Evolutionary conservation across 2,797 vertebrate species (phyloP).

Genomic region (Margarornis squamiger): DNA sequence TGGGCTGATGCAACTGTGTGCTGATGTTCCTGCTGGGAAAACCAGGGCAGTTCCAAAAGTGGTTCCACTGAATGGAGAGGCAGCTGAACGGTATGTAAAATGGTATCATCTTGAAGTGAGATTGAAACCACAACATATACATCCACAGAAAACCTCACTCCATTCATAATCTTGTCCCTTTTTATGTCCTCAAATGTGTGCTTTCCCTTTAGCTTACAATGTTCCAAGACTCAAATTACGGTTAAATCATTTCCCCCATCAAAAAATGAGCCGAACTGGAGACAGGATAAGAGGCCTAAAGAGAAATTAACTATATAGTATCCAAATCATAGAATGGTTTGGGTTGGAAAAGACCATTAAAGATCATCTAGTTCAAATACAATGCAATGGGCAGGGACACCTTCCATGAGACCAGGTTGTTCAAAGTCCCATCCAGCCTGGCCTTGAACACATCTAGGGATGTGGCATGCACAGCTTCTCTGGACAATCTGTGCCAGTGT

Average conservation of each 20-base stretch:
- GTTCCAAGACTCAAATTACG: not conserved
- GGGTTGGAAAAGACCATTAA: not conserved
- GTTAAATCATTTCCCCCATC: not conserved
- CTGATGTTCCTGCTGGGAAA: not conserved
- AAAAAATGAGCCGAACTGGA: not conserved
- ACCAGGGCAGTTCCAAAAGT: not conserved
- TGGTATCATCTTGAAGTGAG: not conserved
- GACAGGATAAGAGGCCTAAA: not conserved
- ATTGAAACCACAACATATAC: not conserved
- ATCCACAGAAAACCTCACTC: not conserved
- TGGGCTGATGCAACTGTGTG: not conserved
- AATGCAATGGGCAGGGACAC: accelerated
- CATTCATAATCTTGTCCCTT: not conserved
- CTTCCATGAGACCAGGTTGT: not conserved
- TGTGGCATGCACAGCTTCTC: not conserved
- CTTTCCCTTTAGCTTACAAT: not conserved
- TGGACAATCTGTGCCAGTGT: not conserved
- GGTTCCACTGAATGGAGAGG: not conserved
- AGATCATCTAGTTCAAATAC: not conserved
- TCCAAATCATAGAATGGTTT: not conserved
- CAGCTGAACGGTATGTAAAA: not conserved
- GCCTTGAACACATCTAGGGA: not conserved
- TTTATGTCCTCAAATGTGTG: not conserved
- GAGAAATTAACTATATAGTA: not conserved
- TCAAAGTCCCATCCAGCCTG: not conserved